Percentiles rank a stretch among this genome's conserved stretches.
These are phyloP conservation scores for Sarcophaga variegata DNA, from an alignment of 2,888 invertebrate genomes.

Conservation along the genomic window DNA sequence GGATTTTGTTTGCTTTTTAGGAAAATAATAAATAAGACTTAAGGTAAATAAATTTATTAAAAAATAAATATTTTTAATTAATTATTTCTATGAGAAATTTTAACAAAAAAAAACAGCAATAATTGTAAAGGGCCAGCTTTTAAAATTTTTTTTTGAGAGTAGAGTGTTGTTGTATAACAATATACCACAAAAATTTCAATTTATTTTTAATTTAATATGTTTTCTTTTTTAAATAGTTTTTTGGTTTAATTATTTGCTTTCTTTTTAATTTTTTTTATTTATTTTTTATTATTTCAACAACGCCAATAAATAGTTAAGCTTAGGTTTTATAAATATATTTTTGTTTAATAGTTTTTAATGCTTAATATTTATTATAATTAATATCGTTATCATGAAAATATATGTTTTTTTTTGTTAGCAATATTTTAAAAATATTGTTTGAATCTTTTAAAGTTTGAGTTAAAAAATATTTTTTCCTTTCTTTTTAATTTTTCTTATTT, in stretches of 20 bases:
- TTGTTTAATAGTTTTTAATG: slow-evolving; percentile 4
- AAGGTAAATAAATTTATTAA: slow-evolving; percentile 27
- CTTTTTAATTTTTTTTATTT: slow-evolving; percentile 26
- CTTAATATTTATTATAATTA: slow-evolving; percentile 36
- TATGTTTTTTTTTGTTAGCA: slow-evolving; percentile 45
- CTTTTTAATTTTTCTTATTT: slow-evolving; percentile 11
- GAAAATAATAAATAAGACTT: slow-evolving; percentile 13
- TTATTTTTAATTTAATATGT: slow-evolving; percentile 31
- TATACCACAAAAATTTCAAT: background rate
- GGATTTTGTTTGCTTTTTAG: background rate
- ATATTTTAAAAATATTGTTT: slow-evolving; percentile 63
- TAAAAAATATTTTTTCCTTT: slow-evolving; percentile 40
- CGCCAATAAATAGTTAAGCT: slow-evolving; percentile 57
- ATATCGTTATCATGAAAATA: slow-evolving; percentile 64
- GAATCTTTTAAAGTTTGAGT: slow-evolving; percentile 41
- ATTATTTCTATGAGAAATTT: background rate
- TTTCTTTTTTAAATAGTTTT: slow-evolving; percentile 1
- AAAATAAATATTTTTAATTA: too few species aligned
- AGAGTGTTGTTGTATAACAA: slow-evolving; percentile 36
- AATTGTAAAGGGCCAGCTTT: slow-evolving; percentile 41
- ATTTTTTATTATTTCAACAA: slow-evolving; percentile 39
- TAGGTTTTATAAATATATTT: background rate
- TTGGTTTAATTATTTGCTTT: background rate
- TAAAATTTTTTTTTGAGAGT: slow-evolving; percentile 18
- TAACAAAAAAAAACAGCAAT: background rate